Evolutionary conservation across 2,888 invertebrate species (phyloP).

Genomic region (Tuta absoluta): DNA sequence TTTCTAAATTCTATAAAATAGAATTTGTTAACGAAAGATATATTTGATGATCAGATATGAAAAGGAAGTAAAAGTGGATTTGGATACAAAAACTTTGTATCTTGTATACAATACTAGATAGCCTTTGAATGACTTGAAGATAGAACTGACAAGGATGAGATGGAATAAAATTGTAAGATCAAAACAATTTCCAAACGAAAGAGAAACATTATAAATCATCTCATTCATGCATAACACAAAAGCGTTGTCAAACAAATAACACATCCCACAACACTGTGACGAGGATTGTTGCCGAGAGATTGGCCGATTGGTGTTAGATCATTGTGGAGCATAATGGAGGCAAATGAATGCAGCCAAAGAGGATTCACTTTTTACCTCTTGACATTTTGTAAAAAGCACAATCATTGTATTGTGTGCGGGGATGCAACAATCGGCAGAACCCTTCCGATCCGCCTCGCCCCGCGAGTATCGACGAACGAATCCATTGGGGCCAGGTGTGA

Average conservation of each 20-base stretch:
- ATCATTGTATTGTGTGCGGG: constrained; percentile 59
- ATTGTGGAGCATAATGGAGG: constrained; percentile 59
- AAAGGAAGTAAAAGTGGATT: neutral
- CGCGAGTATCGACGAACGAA: constrained; percentile 50
- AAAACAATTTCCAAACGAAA: constrained; percentile 18
- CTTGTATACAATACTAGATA: neutral
- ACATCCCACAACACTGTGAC: constrained; percentile 50
- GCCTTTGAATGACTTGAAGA: neutral
- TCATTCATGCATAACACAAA: constrained; percentile 53
- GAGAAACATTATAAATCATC: constrained; percentile 62
- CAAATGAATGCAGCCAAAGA: constrained; percentile 56
- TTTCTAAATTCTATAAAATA: too few relatives aligned
- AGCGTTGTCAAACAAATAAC: constrained; percentile 63
- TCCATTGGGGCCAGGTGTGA: constrained; percentile 63
- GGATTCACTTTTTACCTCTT: constrained; percentile 60
- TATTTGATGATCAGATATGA: too few relatives aligned
- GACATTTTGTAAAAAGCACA: constrained; percentile 59
- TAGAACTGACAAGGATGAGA: neutral
- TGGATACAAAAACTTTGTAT: neutral
- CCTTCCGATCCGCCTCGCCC: constrained; percentile 49
- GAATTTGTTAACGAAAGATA: too few relatives aligned
- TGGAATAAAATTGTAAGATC: neutral
- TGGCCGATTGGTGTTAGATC: constrained; percentile 69
- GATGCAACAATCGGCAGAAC: constrained; percentile 58
- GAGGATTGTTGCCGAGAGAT: constrained; percentile 60